Evolutionary conservation across 1,140 invertebrate species (phyloP).

Genomic region (Habropoda laboriosa): DNA sequence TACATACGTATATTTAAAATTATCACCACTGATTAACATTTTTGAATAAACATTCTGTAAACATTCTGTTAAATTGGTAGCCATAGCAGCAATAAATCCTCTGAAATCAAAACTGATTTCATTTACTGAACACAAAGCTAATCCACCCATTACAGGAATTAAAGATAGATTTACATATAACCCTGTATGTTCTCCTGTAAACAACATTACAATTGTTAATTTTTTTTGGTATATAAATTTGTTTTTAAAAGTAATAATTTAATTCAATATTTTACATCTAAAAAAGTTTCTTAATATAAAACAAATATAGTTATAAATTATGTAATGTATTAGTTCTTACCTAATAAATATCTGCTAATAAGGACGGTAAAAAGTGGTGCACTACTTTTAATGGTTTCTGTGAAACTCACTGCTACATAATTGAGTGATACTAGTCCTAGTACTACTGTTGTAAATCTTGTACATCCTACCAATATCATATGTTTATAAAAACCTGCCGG

Average conservation of each 20-base stretch:
- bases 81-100: slow-evolving; percentile 90
- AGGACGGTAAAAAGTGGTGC: slow-evolving; percentile 92
- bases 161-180: slow-evolving; percentile 90
- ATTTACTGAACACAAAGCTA: slow-evolving; percentile 91
- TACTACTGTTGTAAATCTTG: slow-evolving; percentile 89
- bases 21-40: slow-evolving; percentile 90
- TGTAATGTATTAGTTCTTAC: slow-evolving; percentile 71
- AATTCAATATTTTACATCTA: background rate
- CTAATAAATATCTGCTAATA: slow-evolving; percentile 88
- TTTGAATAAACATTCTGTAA: slow-evolving; percentile 94
- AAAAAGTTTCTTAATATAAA: background rate
- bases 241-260: no score
- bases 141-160: slow-evolving; percentile 92
- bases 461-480: slow-evolving; percentile 89
- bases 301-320: background rate
- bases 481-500: slow-evolving; percentile 89
- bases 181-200: slow-evolving; percentile 88
- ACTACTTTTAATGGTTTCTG: slow-evolving; percentile 93
- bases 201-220: slow-evolving; percentile 51
- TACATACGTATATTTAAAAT: slow-evolving; percentile 90
- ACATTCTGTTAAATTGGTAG: slow-evolving; percentile 93
- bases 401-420: slow-evolving; percentile 93
- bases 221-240: slow-evolving; percentile 1
- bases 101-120: slow-evolving; percentile 91
- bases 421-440: slow-evolving; percentile 90